Conservation (phyloP, 2,888 invertebrate species). For the Eulithis testata region DNA sequence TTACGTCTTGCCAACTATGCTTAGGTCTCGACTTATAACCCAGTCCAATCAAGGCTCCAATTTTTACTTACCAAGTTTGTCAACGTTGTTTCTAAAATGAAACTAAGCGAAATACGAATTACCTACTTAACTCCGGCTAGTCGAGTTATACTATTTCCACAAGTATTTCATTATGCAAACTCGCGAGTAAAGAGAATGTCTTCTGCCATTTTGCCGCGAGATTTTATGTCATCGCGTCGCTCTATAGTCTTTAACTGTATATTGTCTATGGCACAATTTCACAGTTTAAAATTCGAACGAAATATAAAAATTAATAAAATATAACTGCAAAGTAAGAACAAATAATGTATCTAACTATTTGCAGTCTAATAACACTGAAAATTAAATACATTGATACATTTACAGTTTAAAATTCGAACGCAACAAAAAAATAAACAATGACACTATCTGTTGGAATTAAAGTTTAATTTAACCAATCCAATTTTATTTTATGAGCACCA, state of each 20-base stretch:
- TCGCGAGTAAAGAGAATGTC: constrained; percentile 58
- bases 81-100: constrained; percentile 43
- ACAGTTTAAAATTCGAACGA: constrained; percentile 9
- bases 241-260: constrained; percentile 56
- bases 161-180: constrained; percentile 70
- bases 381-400: too few species aligned
- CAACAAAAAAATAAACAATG: neutral
- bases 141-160: constrained; percentile 55
- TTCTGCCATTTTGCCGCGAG: constrained; percentile 53
- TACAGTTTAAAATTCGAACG: neutral
- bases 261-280: constrained; percentile 47
- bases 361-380: too few species aligned
- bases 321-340: too few species aligned
- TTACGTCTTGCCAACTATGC: constrained; percentile 14
- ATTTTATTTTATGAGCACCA: constrained; percentile 17
- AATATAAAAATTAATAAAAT: constrained; percentile 10
- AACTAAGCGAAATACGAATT: constrained; percentile 62
- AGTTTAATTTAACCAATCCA: constrained; percentile 20
- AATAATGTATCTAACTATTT: too few species aligned
- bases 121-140: constrained; percentile 56
- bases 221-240: constrained; percentile 62
- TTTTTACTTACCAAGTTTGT: constrained; percentile 25
- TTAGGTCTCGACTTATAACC: constrained; percentile 6
- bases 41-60: constrained; percentile 15
- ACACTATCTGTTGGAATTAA: constrained; percentile 1